phyloP scores from a whole-genome alignment of 2,888 invertebrate species.

The Macrophya annulata region DNA sequence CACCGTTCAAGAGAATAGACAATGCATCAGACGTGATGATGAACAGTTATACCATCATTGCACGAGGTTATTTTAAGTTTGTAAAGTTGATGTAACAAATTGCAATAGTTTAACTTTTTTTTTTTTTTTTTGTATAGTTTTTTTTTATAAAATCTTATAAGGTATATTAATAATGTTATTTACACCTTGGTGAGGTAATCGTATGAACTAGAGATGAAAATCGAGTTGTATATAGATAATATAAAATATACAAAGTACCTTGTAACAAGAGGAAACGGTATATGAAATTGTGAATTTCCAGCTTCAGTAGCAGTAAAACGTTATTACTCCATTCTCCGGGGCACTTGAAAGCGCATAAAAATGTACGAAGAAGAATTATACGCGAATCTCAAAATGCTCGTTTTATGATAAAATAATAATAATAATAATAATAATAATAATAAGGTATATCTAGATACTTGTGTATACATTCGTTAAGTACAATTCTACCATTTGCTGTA shows the following conservation, averaged over 20 bases:
- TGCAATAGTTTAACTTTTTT: no score
- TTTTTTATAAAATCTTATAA: background rate
- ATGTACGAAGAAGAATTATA: background rate
- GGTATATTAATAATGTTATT: background rate
- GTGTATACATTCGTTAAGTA: no score
- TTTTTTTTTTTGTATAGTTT: no score
- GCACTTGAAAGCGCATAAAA: conserved; percentile 41
- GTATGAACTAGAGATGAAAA: background rate
- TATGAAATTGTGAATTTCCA: conserved; percentile 17
- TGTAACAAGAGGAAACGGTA: conserved; percentile 24
- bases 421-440: no score
- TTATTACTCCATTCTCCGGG: background rate
- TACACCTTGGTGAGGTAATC: background rate
- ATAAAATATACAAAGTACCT: conserved; percentile 10
- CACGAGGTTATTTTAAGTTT: no score
- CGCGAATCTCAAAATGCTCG: background rate
- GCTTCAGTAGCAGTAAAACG: background rate
- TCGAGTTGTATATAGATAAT: background rate
- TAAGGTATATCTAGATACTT: no score
- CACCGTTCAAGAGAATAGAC: background rate
- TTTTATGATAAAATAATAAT: background rate
- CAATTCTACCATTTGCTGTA: no score
- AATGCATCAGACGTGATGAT: background rate
- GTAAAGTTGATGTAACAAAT: no score
- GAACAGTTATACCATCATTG: no score